These are phyloP conservation scores for Sminthurinus signatus DNA, from an alignment of 1,140 invertebrate species.

Conservation along the genomic window DNA sequence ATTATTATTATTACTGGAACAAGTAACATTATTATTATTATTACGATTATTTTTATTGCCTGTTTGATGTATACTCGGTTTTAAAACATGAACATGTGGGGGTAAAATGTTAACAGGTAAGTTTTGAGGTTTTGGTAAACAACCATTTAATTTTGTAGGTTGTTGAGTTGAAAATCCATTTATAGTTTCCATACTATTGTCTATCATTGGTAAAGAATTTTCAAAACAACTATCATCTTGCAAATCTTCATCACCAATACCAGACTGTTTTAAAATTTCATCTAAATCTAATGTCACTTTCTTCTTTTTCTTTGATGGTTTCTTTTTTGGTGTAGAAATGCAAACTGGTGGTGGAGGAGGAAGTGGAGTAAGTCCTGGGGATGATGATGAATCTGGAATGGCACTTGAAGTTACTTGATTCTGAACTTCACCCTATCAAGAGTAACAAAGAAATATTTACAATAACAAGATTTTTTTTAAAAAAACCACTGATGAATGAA, in stretches of 20 bases:
- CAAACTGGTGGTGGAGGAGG: conserved; percentile 7
- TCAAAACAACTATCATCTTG: conserved; percentile 30
- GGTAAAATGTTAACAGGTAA: conserved; percentile 18
- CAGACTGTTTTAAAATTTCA: conserved; percentile 35
- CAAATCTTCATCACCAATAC: conserved; percentile 38
- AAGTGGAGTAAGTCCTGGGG: neutral
- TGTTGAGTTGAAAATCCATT: neutral
- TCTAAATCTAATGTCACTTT: conserved; percentile 36
- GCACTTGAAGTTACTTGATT: conserved; percentile 5
- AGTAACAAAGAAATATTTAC: no score
- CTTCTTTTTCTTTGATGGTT: conserved; percentile 29
- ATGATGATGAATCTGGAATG: neutral
- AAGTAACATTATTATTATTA: neutral
- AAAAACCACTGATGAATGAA: no score
- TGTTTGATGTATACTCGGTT: conserved; percentile 1
- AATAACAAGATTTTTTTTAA: no score
- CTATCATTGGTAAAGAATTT: neutral
- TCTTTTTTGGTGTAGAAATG: conserved; percentile 33
- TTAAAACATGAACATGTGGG: conserved; percentile 8
- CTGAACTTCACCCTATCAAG: neutral
- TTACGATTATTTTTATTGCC: neutral
- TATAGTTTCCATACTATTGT: neutral
- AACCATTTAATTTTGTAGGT: conserved; percentile 19
- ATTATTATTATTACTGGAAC: neutral
- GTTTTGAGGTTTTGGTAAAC: conserved; percentile 10